Base-by-base conservation (phyloP, 2,888 invertebrate genomes). In the Cephus nigrinus region DNA sequence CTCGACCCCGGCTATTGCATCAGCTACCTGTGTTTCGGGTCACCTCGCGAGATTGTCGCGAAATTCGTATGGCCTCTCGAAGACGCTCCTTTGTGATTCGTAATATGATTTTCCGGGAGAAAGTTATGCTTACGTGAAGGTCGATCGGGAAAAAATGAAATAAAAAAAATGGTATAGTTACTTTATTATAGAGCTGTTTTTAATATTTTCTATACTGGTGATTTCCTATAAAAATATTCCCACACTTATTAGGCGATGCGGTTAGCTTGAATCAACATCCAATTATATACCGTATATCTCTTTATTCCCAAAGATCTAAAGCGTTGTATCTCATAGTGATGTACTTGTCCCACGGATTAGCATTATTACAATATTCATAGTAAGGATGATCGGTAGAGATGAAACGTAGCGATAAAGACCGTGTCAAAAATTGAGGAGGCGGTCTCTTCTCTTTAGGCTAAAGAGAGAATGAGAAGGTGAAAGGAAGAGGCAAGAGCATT, bases 301-400 rank as follows among this genome's bases (percentile, higher is more conserved):
- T 55, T 5, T 55, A 55, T 55, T 55, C 55, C 55, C 23, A 23
- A 55, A 55, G 55, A 55, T 55, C 23, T 55, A 55, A 55, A 55
- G 23, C 55, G 23, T 55, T 55, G 55, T 55, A 55, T 55, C 23
- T 15, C 55, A 55, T 23, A 55, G 55, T 23, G 55, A 55, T 55
- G 23, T 55, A 55, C 55, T 55, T 55, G 55, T 55, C 55, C 23
- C 71, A 3, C 31, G 88, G 88, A 90, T 90, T 88, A 89, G 86
- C 85, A 88, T 90, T 89, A 90, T 90, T 89, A 87, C 87, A 87
- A 89, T 89, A 89, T 89, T 90, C 87, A 89, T 90, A 87, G 87
- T 89, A 89, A 90, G 87, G 90, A 90, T 88, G 89, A 90, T 90
- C 89, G 88, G 88, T 86, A 81, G 88, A 89, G 90, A 90, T 90